A percentile compares a stretch with the other conserved stretches of the same genome.
Conservation (phyloP, 2,888 invertebrate genomes). For the Cheilosia soror region DNA sequence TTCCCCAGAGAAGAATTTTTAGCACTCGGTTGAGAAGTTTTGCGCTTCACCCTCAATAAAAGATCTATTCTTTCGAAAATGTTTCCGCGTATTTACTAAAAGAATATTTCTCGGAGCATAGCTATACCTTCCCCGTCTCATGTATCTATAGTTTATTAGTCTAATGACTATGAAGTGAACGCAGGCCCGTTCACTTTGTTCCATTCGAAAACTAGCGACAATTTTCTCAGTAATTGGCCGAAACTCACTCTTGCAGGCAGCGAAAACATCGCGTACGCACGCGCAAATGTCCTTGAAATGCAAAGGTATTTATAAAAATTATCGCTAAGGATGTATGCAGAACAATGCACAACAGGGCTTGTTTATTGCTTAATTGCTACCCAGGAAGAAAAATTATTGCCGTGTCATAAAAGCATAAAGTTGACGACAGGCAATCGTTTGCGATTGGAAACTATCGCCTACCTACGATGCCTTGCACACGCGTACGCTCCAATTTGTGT, state of each 20-base stretch:
- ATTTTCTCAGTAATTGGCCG: constrained; percentile 48
- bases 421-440: constrained; percentile 79
- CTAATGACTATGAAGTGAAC: constrained; percentile 76
- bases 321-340: constrained; percentile 70
- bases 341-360: constrained; percentile 66
- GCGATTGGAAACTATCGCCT: constrained; percentile 14
- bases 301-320: constrained; percentile 75
- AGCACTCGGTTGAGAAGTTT: constrained; percentile 66
- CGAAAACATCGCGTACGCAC: constrained; percentile 76
- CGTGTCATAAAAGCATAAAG: constrained; percentile 82
- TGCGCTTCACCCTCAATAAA: constrained; percentile 69
- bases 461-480: constrained; percentile 52
- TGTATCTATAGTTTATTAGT: constrained; percentile 77
- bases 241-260: constrained; percentile 54
- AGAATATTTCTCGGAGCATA: constrained; percentile 31
- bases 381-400: constrained; percentile 82
- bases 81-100: constrained; percentile 53
- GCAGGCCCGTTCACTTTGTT: constrained; percentile 69
- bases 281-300: constrained; percentile 79
- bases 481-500: constrained; percentile 78
- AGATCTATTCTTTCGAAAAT: constrained; percentile 49
- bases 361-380: constrained; percentile 81
- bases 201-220: constrained; percentile 68
- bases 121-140: constrained; percentile 26
- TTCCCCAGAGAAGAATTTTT: constrained; percentile 59